A percentile compares a stretch with the other conserved stretches of the same genome.
phyloP scores from a whole-genome alignment of 1,140 invertebrate genomes.

The Argopecten irradians region DNA sequence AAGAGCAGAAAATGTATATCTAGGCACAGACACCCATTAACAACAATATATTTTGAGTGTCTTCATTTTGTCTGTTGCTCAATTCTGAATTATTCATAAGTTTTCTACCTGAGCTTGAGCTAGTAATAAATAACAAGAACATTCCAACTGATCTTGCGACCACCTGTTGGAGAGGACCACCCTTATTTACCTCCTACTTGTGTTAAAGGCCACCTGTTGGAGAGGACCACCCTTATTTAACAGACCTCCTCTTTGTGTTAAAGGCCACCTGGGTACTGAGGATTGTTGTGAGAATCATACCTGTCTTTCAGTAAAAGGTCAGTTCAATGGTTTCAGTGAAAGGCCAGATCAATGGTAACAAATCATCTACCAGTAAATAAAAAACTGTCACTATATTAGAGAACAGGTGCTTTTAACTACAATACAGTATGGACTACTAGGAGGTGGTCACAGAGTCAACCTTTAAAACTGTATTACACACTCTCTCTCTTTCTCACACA shows the following conservation, averaged over 20 bases:
- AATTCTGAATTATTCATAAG: slow-evolving; percentile 1
- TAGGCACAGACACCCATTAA: background rate
- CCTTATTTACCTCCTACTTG: too few species aligned
- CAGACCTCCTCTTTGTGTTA: background rate
- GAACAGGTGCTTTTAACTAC: too few species aligned
- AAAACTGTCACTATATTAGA: too few species aligned
- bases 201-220: background rate
- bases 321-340: too few species aligned
- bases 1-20: background rate
- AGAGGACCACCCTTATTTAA: too few species aligned
- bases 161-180: background rate
- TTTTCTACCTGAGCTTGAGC: slow-evolving; percentile 26
- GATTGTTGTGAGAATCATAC: too few species aligned
- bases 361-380: too few species aligned
- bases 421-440: background rate
- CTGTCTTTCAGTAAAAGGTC: too few species aligned
- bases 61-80: background rate
- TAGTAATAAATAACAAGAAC: slow-evolving; percentile 33
- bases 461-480: background rate
- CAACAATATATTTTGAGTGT: background rate
- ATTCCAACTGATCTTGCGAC: background rate
- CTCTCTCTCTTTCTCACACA: background rate
- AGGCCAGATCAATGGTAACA: too few species aligned
- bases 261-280: background rate
- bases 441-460: background rate